Evolutionary conservation across 2,888 invertebrate genomes (phyloP).

Genomic region (Drosophila nr. perissopoda): DNA sequence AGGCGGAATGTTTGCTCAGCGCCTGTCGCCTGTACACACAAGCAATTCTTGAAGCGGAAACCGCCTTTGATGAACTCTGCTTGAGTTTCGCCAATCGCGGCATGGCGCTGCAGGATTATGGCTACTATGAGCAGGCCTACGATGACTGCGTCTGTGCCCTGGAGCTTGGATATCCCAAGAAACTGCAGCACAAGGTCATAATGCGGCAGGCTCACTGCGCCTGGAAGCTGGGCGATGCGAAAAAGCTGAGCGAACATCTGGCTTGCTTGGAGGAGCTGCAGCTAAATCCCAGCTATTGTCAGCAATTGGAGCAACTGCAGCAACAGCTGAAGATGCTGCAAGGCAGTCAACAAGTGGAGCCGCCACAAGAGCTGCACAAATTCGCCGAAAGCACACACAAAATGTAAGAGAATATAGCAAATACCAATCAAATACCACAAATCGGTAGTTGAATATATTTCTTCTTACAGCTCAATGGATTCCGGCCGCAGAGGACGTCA

Average conservation of each 20-base stretch:
- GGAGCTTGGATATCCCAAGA: constrained; percentile 69
- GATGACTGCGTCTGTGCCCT: constrained; percentile 81
- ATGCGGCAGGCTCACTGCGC: constrained; percentile 77
- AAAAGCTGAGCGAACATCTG: constrained; percentile 51
- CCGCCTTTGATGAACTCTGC: constrained; percentile 58
- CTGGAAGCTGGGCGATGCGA: constrained; percentile 49
- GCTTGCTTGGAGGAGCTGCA: constrained; percentile 30
- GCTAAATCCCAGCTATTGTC: constrained; percentile 54
- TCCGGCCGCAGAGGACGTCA: constrained; percentile 57
- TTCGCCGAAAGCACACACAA: not conserved
- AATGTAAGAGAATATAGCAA: constrained; percentile 36
- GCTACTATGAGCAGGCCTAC: constrained; percentile 79
- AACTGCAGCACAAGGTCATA: constrained; percentile 68
- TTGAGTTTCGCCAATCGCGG: constrained; percentile 83
- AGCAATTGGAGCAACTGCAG: constrained; percentile 54
- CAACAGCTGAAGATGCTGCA: constrained; percentile 16
- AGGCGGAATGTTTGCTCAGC: constrained; percentile 48
- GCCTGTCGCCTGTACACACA: constrained; percentile 78
- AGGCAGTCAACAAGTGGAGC: not conserved
- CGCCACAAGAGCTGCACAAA: not conserved
- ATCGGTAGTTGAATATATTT: not conserved
- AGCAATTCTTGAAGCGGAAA: constrained; percentile 77
- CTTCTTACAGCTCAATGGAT: constrained; percentile 26
- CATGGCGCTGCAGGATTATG: constrained; percentile 78
- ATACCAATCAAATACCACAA: not conserved